phyloP scores from a whole-genome alignment of 2,888 invertebrate genomes.

The Mesorhabditis belari region DNA sequence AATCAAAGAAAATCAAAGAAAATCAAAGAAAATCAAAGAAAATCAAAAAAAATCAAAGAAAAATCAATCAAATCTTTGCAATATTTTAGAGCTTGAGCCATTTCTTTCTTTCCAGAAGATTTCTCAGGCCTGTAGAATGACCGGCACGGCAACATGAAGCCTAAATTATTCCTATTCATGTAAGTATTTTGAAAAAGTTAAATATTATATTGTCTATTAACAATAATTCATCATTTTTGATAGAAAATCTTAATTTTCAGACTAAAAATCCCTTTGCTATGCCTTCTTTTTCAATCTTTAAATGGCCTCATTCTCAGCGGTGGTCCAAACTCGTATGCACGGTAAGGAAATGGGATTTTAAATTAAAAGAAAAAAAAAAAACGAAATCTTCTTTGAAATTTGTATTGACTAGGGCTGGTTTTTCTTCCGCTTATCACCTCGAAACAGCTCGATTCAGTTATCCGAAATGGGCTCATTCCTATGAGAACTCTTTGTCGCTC shows the following conservation, averaged over 20 bases:
- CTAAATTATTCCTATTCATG: neutral
- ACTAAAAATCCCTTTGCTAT: neutral
- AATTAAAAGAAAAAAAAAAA: neutral
- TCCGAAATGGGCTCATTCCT: slow-evolving; percentile 82
- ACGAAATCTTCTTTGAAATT: neutral
- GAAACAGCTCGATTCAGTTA: slow-evolving; percentile 22
- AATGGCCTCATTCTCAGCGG: slow-evolving; percentile 40
- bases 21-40: too few relatives aligned
- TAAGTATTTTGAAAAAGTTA: neutral
- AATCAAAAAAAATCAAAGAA: too few relatives aligned
- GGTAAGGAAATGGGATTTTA: slow-evolving; percentile 16
- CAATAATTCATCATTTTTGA: too few relatives aligned
- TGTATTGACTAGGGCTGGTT: neutral
- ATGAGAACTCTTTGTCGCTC: slow-evolving; percentile 82
- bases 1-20: too few relatives aligned
- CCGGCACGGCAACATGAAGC: neutral
- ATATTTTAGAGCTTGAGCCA: neutral
- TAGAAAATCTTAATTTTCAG: neutral
- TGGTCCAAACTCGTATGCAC: slow-evolving; percentile 40
- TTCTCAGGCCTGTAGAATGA: neutral
- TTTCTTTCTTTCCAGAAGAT: neutral
- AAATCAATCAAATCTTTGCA: neutral
- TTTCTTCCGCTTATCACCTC: neutral
- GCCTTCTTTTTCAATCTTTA: slow-evolving; percentile 2
- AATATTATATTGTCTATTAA: too few relatives aligned